Percentiles rank a stretch among this genome's conserved stretches.
These are phyloP conservation scores for Lordiphosa collinella DNA, from an alignment of 1,140 invertebrate species.

Conservation along the genomic window DNA sequence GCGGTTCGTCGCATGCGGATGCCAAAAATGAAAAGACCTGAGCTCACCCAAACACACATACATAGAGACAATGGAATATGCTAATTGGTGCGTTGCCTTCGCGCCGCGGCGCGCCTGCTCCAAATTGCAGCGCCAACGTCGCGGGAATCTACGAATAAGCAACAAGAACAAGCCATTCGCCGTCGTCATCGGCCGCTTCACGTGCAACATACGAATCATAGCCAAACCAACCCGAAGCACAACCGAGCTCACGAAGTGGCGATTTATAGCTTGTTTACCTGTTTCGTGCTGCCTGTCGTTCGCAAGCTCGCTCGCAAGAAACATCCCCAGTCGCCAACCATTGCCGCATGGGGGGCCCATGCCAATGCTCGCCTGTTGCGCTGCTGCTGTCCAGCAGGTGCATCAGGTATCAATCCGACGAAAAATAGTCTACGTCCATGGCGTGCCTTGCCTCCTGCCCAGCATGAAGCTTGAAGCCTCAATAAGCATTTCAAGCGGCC, in stretches of 20 bases:
- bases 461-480: constrained; percentile 1
- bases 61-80: constrained; percentile 74
- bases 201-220: constrained; percentile 20
- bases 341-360: constrained; percentile 15
- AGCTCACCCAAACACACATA: constrained; percentile 31
- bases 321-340: constrained; percentile 50
- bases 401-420: constrained; percentile 3
- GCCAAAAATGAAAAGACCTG: constrained; percentile 66
- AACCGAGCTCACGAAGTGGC: constrained; percentile 39
- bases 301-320: constrained; percentile 36
- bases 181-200: constrained; percentile 30
- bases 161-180: constrained; percentile 72
- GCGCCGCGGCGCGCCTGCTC: constrained; percentile 59
- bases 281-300: constrained; percentile 42
- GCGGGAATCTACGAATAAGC: constrained; percentile 75
- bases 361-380: constrained; percentile 63
- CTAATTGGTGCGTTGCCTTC: constrained; percentile 78
- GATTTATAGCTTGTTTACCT: constrained; percentile 78
- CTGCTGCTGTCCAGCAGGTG: constrained; percentile 12
- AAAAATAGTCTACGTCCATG: constrained; percentile 2
- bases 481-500: not conserved
- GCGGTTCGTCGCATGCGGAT: constrained; percentile 45
- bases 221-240: constrained; percentile 20
- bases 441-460: not conserved
- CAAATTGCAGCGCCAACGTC: constrained; percentile 52